These are phyloP conservation scores for Onychomys torridus DNA, from an alignment of 2,797 vertebrate genomes.

Conservation along the genomic window DNA sequence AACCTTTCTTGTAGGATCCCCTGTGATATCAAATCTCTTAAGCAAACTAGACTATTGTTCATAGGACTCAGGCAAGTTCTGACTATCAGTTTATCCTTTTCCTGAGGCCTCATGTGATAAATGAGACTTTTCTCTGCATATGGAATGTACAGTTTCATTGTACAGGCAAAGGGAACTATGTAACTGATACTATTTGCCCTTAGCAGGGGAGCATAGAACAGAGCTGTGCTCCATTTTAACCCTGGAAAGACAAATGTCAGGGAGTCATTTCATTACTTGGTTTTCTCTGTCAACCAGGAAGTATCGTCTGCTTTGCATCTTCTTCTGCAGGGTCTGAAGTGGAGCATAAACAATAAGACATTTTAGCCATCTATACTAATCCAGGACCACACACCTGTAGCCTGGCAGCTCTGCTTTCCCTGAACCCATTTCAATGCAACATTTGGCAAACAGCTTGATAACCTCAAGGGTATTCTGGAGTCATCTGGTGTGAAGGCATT, in stretches of 20 bases:
- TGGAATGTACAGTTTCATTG: constrained; percentile 31
- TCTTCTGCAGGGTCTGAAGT: neutral
- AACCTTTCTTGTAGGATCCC: neutral
- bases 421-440: neutral
- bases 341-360: neutral
- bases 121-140: neutral
- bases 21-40: constrained; percentile 53
- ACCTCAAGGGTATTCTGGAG: constrained; percentile 17
- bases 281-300: constrained; percentile 35
- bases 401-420: neutral
- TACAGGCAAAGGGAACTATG: neutral
- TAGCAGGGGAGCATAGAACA: neutral
- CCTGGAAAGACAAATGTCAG: neutral
- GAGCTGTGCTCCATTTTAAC: neutral
- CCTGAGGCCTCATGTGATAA: constrained; percentile 23
- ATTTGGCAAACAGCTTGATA: constrained; percentile 39
- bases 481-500: constrained; percentile 2
- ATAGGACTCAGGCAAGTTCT: constrained; percentile 29
- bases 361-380: neutral
- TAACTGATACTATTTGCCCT: neutral
- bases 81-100: constrained; percentile 1
- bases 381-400: neutral
- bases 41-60: constrained; percentile 43
- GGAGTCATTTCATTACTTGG: neutral
- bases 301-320: neutral